Base-by-base conservation (phyloP, 2,113 vertebrate genomes). In the Serranochromis macrocephalus region DNA sequence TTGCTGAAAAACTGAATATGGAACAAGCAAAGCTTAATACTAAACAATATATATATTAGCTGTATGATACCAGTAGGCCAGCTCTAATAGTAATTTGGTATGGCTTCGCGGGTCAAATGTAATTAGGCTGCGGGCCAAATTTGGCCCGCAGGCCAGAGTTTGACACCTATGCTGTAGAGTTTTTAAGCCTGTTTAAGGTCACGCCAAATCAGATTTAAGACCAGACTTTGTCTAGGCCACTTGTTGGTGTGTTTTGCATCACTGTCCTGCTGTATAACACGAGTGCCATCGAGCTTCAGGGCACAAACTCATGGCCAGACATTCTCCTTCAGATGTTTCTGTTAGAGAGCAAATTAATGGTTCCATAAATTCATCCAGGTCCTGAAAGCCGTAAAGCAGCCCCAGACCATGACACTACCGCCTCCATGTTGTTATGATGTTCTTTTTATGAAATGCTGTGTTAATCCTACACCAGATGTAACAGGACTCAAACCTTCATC, bases 341-440 rank as follows among this genome's bases (percentile, higher is more conserved):
- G 58, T 33, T 33, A 33, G 10, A 54, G 51, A 21, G n/a, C 9
- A 54, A 21, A 54, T 54, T 12, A 54, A 24, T 7, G 53, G 1
- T 12, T 54, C 53, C 53, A 54, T 12, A 24, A 7, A 21, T 3
- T 54, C 10, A 55, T 24, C 53, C 53, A 24, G 10, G 17, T n/a
- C 61, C 31, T 0, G 61, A 38, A 66, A 66, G 61, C 10, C 1
- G 1, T n/a, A 1, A 38, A 38, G 31, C 61, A 66, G 31, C 61
- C 31, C 61, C 19, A 66, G 33, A 66, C 33, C 19, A 21, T 38
- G 19, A 38, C 61, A 21, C 19, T 38, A 13, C 61, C 10, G 6
- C 61, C 61, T 66, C 33, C 10, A 0, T 38, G 33, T n/a, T 0
- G 17, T 8, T n/a, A n/a, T 31, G 26, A 57, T 63, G 29, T n/a